Conservation (phyloP, 2,113 vertebrate genomes). For the Gulo gulo region DNA sequence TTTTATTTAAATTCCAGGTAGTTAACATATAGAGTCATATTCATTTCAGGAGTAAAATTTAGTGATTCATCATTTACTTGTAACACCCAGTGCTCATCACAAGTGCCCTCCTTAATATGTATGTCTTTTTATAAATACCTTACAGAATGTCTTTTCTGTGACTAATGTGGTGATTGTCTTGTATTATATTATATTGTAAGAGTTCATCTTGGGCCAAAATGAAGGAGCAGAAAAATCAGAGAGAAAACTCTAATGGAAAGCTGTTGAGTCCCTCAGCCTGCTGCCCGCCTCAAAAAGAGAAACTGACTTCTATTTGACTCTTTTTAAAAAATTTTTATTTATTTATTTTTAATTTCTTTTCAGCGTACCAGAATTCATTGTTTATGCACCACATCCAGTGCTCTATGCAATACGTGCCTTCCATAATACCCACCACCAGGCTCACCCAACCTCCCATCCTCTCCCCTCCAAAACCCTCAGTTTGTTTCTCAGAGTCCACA, state of each 20-base stretch:
- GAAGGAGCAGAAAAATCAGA: neutral
- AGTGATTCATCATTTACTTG: neutral
- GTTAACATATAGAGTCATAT: neutral
- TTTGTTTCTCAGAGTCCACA: no score
- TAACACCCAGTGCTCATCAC: neutral
- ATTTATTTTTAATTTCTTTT: no score
- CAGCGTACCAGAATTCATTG: no score
- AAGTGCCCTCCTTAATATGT: neutral
- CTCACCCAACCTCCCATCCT: no score
- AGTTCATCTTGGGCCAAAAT: no score
- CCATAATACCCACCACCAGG: no score
- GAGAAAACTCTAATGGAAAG: neutral
- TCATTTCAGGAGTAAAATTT: neutral
- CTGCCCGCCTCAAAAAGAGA: neutral
- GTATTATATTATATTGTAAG: neutral
- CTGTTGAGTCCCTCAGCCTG: neutral
- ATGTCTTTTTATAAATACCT: neutral
- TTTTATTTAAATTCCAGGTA: neutral
- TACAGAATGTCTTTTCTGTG: neutral
- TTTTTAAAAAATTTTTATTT: no score
- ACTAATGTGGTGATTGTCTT: neutral
- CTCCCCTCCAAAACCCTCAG: no score
- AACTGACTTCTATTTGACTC: neutral
- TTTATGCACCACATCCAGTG: no score
- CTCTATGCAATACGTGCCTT: no score